Base-by-base conservation (phyloP, 2,888 invertebrate genomes). In the Macrophya alboannulata region DNA sequence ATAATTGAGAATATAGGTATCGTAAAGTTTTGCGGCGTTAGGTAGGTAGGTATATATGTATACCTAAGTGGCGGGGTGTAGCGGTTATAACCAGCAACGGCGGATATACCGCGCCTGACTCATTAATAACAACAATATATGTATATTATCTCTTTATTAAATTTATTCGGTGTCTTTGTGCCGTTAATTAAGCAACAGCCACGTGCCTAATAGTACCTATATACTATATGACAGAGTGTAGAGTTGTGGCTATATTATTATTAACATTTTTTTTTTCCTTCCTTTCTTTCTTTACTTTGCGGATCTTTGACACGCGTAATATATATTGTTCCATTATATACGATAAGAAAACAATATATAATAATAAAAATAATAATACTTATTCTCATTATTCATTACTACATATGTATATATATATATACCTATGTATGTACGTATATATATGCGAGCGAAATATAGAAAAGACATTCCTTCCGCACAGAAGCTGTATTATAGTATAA, bases 151-250 rank as follows among this genome's bases (percentile, higher is more conserved):
- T 79, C 79, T 79, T 79, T 79, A 59, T 55, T 59, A 59, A 79
- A 79, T 79, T 79, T 79, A 79, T 79, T 79, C 79, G 79, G 79
- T 79, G 55, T 79, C 79, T 79, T 79, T 79, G 59, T 79, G 4
- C 79, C 37, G 59, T 21, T 81, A 81, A 62, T 81, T 81, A 62
- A 77, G 31, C 77, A 62, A 17, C 40, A 62, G 59, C n/a, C 79
- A 79, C 55, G 55, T 59, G 79, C 40, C 83, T n/a, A 59, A 17
- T 40, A 81, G 62, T 62, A 25, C 25, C 55, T 76, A 77, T n/a
- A n/a, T n/a, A n/a, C n/a, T n/a, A n/a, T n/a, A n/a, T n/a, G n/a
- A n/a, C 31, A 3, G 31, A 31, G 31, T 31, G 31, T 31, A 31
- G 31, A 31, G 31, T 25, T 37, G 5, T 76, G 74, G 48, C 21